A percentile compares a stretch with the other conserved stretches of the same genome.
phyloP scores from a whole-genome alignment of 2,888 invertebrate species.

The Cantharis lateralis region DNA sequence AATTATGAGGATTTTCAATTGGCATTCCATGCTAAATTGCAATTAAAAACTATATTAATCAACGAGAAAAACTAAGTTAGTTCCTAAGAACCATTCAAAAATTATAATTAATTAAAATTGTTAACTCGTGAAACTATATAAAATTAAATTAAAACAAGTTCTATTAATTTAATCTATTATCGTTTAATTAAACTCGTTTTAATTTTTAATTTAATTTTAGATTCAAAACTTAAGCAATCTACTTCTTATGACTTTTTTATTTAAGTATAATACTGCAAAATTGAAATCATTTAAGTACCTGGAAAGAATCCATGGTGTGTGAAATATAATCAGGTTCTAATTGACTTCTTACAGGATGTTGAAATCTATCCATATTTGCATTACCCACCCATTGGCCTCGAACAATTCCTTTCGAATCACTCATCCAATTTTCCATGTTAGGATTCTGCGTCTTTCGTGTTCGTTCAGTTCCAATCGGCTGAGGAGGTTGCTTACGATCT shows the following conservation, averaged over 20 bases:
- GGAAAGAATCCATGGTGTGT: slow-evolving; percentile 56
- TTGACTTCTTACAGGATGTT: slow-evolving; percentile 40
- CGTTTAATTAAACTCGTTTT: too few relatives aligned
- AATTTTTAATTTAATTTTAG: too few relatives aligned
- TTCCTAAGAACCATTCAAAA: background rate
- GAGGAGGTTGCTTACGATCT: slow-evolving; percentile 59
- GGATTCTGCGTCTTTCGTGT: slow-evolving; percentile 65
- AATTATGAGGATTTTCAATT: slow-evolving; percentile 45
- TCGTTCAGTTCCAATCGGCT: slow-evolving; percentile 83
- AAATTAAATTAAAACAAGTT: too few relatives aligned
- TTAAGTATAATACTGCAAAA: background rate
- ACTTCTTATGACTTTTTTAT: background rate
- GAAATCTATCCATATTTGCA: slow-evolving; percentile 40
- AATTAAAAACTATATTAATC: slow-evolving; percentile 6
- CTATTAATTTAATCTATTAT: too few relatives aligned
- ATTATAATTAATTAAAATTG: too few relatives aligned
- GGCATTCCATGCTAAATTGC: slow-evolving; percentile 44
- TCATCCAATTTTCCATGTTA: slow-evolving; percentile 52
- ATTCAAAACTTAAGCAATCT: background rate
- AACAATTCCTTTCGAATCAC: slow-evolving; percentile 51
- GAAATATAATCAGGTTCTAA: slow-evolving; percentile 55
- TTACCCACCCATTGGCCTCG: slow-evolving; percentile 24
- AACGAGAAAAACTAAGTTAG: background rate
- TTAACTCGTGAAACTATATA: too few relatives aligned
- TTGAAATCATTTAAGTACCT: slow-evolving; percentile 13